Evolutionary conservation across 2,113 vertebrate genomes (phyloP).

Genomic region (Pavo muticus): DNA sequence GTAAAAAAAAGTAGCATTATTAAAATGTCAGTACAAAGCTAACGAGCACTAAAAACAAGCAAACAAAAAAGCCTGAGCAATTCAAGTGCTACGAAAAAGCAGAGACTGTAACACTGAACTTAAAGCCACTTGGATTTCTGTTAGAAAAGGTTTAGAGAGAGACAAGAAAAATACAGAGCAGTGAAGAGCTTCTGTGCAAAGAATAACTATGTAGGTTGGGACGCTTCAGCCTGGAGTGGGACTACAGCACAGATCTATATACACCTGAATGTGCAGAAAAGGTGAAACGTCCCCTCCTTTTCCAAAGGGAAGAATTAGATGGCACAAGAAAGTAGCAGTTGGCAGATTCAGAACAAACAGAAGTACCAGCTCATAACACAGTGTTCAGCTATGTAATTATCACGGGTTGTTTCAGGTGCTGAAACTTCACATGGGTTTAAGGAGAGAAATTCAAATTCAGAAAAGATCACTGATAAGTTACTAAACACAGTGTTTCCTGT

Average conservation of each 20-base stretch:
- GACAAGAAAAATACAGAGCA: neutral
- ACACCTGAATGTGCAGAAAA: neutral
- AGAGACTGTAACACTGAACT: neutral
- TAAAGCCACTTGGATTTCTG: accelerated
- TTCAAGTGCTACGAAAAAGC: neutral
- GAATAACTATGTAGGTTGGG: neutral
- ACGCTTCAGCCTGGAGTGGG: neutral
- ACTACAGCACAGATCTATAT: neutral
- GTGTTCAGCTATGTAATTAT: too few species aligned
- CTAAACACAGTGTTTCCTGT: neutral
- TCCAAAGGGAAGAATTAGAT: neutral
- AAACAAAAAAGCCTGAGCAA: neutral
- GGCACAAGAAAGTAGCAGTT: neutral
- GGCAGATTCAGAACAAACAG: neutral
- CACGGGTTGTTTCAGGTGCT: neutral
- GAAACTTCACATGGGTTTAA: neutral
- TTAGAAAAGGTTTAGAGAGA: neutral
- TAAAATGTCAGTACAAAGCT: neutral
- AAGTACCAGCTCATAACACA: neutral
- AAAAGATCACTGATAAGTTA: neutral
- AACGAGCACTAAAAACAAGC: neutral
- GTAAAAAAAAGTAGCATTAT: neutral
- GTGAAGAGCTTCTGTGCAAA: neutral
- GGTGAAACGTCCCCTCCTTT: neutral
- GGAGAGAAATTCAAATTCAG: neutral